Base-by-base conservation (phyloP, 2,797 vertebrate genomes). In the Fistularia tabacaria region DNA sequence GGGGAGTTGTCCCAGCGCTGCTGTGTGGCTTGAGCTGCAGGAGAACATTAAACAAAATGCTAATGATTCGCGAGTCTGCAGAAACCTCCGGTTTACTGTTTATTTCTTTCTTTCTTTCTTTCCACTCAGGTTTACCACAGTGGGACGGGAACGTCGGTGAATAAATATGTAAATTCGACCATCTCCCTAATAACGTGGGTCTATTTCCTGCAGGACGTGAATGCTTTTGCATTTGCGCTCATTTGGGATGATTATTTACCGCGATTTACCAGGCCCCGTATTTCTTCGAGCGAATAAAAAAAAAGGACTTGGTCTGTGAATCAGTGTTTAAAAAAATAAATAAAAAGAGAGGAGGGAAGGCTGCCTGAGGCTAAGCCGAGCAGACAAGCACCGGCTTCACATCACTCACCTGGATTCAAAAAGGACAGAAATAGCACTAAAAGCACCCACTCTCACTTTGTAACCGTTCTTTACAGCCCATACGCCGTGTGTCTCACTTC, bases 391-490 rank as follows among this genome's bases (percentile, higher is more conserved):
- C 81, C 83, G 82, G 85, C 82, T 82, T 82, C 77, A 78, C 86
- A 83, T 87, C 75, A 76, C 78, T 89, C 85, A 88, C 86, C 83
- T 89, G 84, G 81, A 85, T 85, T 88, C 85, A 82, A 75, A 82
- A 86, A 84, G 81, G 82, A 86, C 77, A 83, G 82, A 89, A 90
- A 91, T 88, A 88, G 89, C 85, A 87, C 85, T 87, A 88, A 91
- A 88, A 86, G 88, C 85, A 82, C 73, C 79, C 77, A 71, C 81
- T 86, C 77, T 83, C 79, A 84, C 85, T 87, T 85, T 89, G 85
- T 79, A 85, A 83, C 79, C 64, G 79, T 83, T 85, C 69, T 73
- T 83, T 87, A 77, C 67, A 75, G 72, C 57, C 54, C 8, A 13
- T 49, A 49, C 57, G 61, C 66, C 46, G 59, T 50, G 60, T 64